Percentiles rank a stretch among this genome's conserved stretches.
Evolutionary conservation across 2,888 invertebrate species (phyloP).

Genomic region (Formica aserva): DNA sequence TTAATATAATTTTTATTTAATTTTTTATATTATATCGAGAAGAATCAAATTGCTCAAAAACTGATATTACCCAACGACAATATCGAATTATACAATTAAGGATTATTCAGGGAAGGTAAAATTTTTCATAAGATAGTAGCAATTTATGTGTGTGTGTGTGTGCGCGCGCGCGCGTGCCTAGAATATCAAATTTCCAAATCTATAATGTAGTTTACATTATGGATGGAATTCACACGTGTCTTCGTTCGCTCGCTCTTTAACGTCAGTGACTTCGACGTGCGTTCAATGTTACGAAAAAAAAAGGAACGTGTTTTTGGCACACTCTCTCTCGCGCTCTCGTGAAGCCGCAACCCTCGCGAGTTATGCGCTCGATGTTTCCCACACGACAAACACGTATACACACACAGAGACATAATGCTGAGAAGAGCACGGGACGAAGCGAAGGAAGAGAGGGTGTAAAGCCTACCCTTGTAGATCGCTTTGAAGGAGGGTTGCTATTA

Average conservation of each 20-base stretch:
- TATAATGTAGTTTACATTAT: background rate
- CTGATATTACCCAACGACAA: background rate
- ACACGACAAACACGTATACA: slow-evolving; percentile 59
- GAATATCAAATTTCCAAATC: background rate
- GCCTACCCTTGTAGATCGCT: slow-evolving; percentile 82
- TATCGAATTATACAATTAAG: background rate
- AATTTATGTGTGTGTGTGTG: background rate
- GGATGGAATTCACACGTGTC: background rate
- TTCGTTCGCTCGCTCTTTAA: slow-evolving; percentile 41
- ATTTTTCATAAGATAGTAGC: background rate
- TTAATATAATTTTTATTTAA: background rate
- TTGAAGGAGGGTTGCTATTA: slow-evolving; percentile 81
- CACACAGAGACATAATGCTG: slow-evolving; percentile 44
- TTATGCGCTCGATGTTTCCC: slow-evolving; percentile 63
- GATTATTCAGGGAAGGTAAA: background rate
- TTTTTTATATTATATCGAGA: background rate
- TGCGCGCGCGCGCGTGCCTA: too few relatives aligned
- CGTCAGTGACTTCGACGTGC: slow-evolving; percentile 17
- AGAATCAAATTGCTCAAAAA: background rate
- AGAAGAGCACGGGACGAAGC: slow-evolving; percentile 11
- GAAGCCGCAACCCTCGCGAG: slow-evolving; percentile 59
- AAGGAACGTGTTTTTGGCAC: slow-evolving; percentile 64
- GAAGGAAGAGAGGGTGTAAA: slow-evolving; percentile 76
- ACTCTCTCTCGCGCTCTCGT: slow-evolving; percentile 50
- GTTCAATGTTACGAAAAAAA: slow-evolving; percentile 43